These are phyloP conservation scores for Dipodomys spectabilis DNA, from an alignment of 2,113 vertebrate species.

Conservation along the genomic window DNA sequence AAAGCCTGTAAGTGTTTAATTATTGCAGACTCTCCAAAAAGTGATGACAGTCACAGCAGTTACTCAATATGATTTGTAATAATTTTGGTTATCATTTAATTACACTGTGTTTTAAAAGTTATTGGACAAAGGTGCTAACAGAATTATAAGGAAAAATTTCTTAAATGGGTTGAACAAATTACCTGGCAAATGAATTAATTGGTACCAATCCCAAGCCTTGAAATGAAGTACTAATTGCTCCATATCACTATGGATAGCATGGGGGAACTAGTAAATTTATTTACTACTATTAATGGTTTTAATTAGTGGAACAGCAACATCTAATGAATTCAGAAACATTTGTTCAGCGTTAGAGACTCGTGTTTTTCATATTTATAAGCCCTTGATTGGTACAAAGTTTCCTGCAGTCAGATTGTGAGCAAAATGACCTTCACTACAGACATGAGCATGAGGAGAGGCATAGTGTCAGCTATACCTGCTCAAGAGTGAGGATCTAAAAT, in stretches of 20 bases:
- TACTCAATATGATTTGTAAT: background rate
- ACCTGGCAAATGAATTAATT: slow-evolving; percentile 47
- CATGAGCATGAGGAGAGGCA: background rate
- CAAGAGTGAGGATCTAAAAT: background rate
- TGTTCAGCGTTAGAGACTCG: background rate
- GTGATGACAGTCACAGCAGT: background rate
- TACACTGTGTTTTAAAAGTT: slow-evolving; percentile 45
- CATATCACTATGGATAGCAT: background rate
- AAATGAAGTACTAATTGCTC: slow-evolving; percentile 37
- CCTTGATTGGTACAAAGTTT: background rate
- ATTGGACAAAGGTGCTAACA: slow-evolving; percentile 39
- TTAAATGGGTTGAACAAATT: slow-evolving; percentile 39
- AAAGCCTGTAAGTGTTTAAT: background rate
- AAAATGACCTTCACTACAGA: background rate
- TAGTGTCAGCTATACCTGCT: background rate
- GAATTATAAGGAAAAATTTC: slow-evolving; percentile 18
- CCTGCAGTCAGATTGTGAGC: background rate
- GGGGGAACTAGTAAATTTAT: slow-evolving; percentile 40
- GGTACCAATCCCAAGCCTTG: slow-evolving; percentile 31
- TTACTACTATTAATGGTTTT: slow-evolving; percentile 48
- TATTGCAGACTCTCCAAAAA: background rate
- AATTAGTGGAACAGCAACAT: slow-evolving; percentile 26
- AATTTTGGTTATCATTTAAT: slow-evolving; percentile 43
- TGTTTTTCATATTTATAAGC: slow-evolving; percentile 6
- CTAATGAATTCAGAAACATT: background rate